Evolutionary conservation across 35 echinoderm and acorn worm genomes (phyloP), one percentile per base, ranked within the genome.

Genomic region (Holothuria glaberrima): DNA sequence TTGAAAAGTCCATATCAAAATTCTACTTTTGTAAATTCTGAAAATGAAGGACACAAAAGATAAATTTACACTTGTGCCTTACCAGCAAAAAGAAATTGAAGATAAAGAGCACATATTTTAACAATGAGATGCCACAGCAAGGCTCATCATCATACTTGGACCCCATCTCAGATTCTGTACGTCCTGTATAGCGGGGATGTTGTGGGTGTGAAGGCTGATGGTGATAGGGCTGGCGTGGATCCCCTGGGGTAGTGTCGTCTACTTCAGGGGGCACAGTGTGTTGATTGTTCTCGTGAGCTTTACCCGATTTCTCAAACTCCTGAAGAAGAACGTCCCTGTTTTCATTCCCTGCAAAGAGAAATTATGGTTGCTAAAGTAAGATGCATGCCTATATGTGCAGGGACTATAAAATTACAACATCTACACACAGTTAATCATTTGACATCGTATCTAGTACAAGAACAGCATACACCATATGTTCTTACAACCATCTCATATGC

Each of bases 21-120:
- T 41, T 41, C 36, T 41, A 41, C 2, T 41, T 41, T 41, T 41
- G 7, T 41, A 41, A 41, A 41, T 41, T 41, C 36, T 41, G 7
- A 41, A 41, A n/a, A n/a, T n/a, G n/a, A n/a, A n/a, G n/a, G 2
- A 41, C 36, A 41, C 36, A 41, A 41, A 41, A 7, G 36, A 41
- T 41, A 4, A 2, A 41, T 41, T 41, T 2, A 41, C 2, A 41
- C n/a, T n/a, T 41, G 7, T 41, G 36, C 46, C 97, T 93, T 67
- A 95, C 97, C 93, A 94, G 82, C 27, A 99, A 90, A 52, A 99
- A 92, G 84, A 99, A 99, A 56, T 99, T 99, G 78, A 99, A 99
- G 56, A 99, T 95, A 88, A 99, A 99, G 19, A 99, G 89, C 27
- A 94, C 90, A 72, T 99, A 99, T 88, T 99, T 99, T 1, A 99